Evolutionary conservation across 92 coral and sea anemone genomes (phyloP).

Genomic region (Micromussa lordhowensis): DNA sequence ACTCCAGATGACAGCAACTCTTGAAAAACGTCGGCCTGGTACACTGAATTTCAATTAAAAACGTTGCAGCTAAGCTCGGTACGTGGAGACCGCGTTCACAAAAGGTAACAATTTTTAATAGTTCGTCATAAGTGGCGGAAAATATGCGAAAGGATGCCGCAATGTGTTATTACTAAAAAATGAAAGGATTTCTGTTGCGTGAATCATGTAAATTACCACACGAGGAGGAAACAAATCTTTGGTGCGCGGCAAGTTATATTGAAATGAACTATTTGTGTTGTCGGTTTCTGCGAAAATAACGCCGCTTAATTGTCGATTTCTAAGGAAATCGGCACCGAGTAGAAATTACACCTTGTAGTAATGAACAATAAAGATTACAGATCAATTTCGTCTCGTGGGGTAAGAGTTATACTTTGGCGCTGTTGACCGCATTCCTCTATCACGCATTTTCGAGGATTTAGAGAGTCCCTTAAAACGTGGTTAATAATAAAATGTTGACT

Average conservation of each 20-base stretch:
- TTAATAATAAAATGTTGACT: neutral
- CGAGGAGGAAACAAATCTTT: neutral
- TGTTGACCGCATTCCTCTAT: conserved; percentile 36
- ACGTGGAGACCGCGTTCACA: conserved; percentile 26
- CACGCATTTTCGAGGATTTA: conserved; percentile 29
- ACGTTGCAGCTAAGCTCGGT: neutral
- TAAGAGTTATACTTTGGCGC: neutral
- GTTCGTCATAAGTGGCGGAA: conserved; percentile 35
- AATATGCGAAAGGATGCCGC: conserved; percentile 16
- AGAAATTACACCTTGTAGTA: neutral
- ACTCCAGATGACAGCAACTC: neutral
- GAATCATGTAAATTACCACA: conserved; percentile 19
- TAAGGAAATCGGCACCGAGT: neutral
- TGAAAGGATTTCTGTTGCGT: conserved; percentile 17
- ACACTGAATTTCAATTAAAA: neutral
- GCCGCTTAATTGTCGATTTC: conserved; percentile 22
- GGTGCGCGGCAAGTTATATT: neutral
- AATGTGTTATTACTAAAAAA: neutral
- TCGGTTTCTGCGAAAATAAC: conserved; percentile 1
- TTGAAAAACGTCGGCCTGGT: neutral
- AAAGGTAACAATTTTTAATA: conserved; percentile 24
- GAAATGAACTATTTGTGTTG: conserved; percentile 15
- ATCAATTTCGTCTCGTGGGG: neutral
- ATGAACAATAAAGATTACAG: neutral
- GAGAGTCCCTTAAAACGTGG: conserved; percentile 1